Percentiles rank a stretch among this genome's conserved stretches.
Evolutionary conservation across 2,797 vertebrate species (phyloP).

Genomic region (Hoplostethus atlanticus): DNA sequence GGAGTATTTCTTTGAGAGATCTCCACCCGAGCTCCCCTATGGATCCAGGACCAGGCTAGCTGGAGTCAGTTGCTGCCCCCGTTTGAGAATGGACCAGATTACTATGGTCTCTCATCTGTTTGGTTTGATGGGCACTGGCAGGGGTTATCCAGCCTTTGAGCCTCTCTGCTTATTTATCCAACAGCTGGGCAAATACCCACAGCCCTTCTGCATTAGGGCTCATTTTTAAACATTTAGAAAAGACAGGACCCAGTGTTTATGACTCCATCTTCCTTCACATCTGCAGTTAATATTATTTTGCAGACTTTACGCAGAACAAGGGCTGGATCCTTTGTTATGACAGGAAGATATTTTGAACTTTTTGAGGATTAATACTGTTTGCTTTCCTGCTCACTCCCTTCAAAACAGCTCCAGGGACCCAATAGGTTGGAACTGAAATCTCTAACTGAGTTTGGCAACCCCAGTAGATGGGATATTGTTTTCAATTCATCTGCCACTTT

Average conservation of each 20-base stretch:
- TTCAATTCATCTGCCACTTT: slow-evolving; percentile 81
- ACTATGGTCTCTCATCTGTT: slow-evolving; percentile 70
- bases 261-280: slow-evolving; percentile 82
- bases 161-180: slow-evolving; percentile 83
- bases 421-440: slow-evolving; percentile 72
- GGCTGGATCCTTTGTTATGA: slow-evolving; percentile 84
- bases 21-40: slow-evolving; percentile 29
- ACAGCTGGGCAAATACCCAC: slow-evolving; percentile 84
- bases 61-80: slow-evolving; percentile 68
- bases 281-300: slow-evolving; percentile 84
- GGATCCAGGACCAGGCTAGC: slow-evolving; percentile 59
- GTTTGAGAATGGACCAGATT: slow-evolving; percentile 61
- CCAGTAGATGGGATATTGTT: slow-evolving; percentile 67
- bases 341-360: slow-evolving; percentile 85
- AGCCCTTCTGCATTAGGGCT: slow-evolving; percentile 82
- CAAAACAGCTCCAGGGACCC: slow-evolving; percentile 76
- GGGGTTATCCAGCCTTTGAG: slow-evolving; percentile 79
- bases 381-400: slow-evolving; percentile 78
- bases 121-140: slow-evolving; percentile 79
- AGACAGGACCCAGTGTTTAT: slow-evolving; percentile 83
- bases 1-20: slow-evolving; percentile 3
- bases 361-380: slow-evolving; percentile 85
- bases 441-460: slow-evolving; percentile 70
- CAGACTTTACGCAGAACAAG: slow-evolving; percentile 79
- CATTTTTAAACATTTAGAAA: slow-evolving; percentile 86